Base-by-base conservation (phyloP, 2,888 invertebrate genomes). In the Craniophora ligustri region DNA sequence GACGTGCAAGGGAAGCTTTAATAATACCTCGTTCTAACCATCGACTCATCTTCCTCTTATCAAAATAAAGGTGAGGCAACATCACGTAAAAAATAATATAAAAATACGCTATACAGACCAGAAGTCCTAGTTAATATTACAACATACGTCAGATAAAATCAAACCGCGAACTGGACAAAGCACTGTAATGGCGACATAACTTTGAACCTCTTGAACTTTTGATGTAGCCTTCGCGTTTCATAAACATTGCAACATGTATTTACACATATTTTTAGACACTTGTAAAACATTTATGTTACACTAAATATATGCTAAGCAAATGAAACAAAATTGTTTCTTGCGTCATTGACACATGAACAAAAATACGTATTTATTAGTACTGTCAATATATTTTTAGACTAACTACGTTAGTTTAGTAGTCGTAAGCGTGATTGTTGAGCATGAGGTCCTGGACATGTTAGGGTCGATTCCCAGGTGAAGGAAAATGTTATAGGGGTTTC, bases 21-120 rank as follows among this genome's bases (percentile, higher is more conserved):
- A 30, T 47, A 53, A 61, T 64, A 69, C 64, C 71, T 71, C 76
- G 71, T 80, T 88, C 75, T 79, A 81, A 80, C 76, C 75, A 78
- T 65, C 53, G 53, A 36, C 75, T 75, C 78, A 69, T 78, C 66
- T 88, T 88, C 89, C 78, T 49, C 80, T 88, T 89, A 90, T 78
- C 77, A 72, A 83, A 85, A 89, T 87, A 89, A 87, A 86, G 76
- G 67, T 44, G 13, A 23, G 34, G 13, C 41, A 21, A 45, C 0
- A 13, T 30, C 31, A 6, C 34, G 11, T 40, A 54, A 38, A 39
- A 61, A 53, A 51, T 26, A 59, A 19, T 48, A 15, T n/a, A 44
- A 31, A 60, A 40, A 23, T 32, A 39, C 23, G 36, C 31, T 26
- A 41, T 18, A 47, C 64, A 50, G 49, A 60, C 41, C 40, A 49